phyloP scores from a whole-genome alignment of 2,888 invertebrate species.

The Heliconius cydno region DNA sequence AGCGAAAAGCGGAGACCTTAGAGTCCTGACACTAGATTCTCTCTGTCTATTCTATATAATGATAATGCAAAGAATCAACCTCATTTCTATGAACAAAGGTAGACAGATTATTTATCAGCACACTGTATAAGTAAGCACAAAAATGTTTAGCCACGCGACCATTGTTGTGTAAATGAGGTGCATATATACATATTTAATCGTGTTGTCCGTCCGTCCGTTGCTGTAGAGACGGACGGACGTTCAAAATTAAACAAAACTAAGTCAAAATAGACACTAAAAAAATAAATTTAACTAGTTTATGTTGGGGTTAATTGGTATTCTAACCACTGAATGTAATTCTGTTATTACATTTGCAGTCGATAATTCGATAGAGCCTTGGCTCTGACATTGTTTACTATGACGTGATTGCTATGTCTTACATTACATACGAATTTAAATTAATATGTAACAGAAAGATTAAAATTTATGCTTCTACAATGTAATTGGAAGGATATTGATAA shows the following conservation, averaged over 20 bases:
- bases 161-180: conserved; percentile 40
- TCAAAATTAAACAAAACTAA: background rate
- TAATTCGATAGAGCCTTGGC: conserved; percentile 50
- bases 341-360: conserved; percentile 47
- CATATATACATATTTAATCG: conserved; percentile 33
- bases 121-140: conserved; percentile 30
- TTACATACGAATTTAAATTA: conserved; percentile 27
- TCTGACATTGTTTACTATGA: conserved; percentile 48
- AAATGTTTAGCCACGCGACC: conserved; percentile 41
- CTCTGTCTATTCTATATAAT: background rate
- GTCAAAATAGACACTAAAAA: background rate
- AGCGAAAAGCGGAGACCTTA: too few species aligned
- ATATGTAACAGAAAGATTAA: background rate
- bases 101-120: conserved; percentile 29
- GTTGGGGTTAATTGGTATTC: conserved; percentile 10
- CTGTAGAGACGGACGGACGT: conserved; percentile 33
- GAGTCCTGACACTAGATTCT: too few species aligned
- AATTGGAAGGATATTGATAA: too few species aligned
- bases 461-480: background rate
- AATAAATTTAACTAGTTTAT: background rate
- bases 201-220: conserved; percentile 42
- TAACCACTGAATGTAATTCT: conserved; percentile 32
- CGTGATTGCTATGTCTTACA: conserved; percentile 34
- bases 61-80: conserved; percentile 27
- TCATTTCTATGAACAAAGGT: conserved; percentile 38